phyloP scores from a whole-genome alignment of 2,113 vertebrate species.

The Microcebus griseorufus region DNA sequence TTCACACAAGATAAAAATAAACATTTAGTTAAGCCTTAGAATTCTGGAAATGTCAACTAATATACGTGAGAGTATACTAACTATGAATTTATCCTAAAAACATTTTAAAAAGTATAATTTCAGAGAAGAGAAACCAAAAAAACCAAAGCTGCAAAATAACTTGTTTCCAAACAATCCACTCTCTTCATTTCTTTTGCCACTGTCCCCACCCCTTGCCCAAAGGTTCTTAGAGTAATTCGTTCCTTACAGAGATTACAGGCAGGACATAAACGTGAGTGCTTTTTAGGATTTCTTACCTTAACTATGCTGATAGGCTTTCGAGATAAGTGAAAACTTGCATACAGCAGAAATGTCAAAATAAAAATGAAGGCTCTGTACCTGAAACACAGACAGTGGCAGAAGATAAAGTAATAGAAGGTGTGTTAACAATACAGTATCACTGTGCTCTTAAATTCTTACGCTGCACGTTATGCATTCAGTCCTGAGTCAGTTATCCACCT shows the following conservation, averaged over 20 bases:
- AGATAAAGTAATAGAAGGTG: not conserved
- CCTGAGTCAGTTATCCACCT: not conserved
- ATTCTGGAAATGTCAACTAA: not conserved
- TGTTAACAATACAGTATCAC: not conserved
- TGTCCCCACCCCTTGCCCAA: rapidly evolving
- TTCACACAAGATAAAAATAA: not conserved
- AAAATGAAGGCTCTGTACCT: slow-evolving; percentile 89
- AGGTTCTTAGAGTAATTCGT: not conserved
- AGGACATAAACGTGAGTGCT: not conserved
- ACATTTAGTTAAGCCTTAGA: not conserved
- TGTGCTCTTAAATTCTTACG: not conserved
- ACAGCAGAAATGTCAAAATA: slow-evolving; percentile 87
- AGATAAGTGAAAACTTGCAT: slow-evolving; percentile 89
- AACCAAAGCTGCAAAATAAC: not conserved
- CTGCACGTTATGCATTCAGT: not conserved
- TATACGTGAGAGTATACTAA: not conserved
- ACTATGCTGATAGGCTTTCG: slow-evolving; percentile 91
- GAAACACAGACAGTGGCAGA: not conserved
- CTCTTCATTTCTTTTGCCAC: too few species aligned
- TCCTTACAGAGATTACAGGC: slow-evolving; percentile 26
- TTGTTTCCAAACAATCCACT: not conserved
- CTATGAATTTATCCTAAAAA: not conserved
- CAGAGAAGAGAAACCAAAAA: not conserved
- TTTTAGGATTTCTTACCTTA: slow-evolving; percentile 84
- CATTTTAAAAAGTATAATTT: not conserved